A percentile compares a stretch with the other conserved stretches of the same genome.
Conservation (phyloP, 2,888 invertebrate genomes). For the Agapostemon virescens region DNA sequence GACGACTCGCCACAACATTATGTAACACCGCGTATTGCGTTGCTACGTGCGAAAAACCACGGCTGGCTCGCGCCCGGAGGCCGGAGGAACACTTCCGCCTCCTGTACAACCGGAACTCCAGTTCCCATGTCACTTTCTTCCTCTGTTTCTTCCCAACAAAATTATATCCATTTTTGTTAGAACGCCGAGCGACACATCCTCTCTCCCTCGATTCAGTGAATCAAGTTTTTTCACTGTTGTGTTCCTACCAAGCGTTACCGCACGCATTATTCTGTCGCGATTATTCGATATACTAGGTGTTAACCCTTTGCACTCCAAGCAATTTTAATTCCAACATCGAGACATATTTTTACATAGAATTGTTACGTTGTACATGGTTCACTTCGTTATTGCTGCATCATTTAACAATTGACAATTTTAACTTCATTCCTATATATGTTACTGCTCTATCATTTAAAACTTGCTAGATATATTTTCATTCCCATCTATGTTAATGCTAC, state of each 20-base stretch:
- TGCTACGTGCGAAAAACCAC: constrained; percentile 48
- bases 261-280: no score
- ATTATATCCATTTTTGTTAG: constrained; percentile 14
- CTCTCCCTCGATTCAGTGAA: neutral
- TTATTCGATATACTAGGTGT: neutral
- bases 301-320: no score
- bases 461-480: no score
- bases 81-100: constrained; percentile 29
- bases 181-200: neutral
- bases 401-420: no score
- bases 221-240: neutral
- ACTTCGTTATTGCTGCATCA: no score
- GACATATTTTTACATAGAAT: no score
- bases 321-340: no score
- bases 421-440: no score
- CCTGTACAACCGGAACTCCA: constrained; percentile 12
- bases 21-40: constrained; percentile 45
- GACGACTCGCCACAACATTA: constrained; percentile 56
- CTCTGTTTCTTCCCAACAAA: neutral
- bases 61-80: constrained; percentile 16
- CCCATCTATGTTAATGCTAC: no score
- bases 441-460: no score
- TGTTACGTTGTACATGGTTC: no score
- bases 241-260: neutral
- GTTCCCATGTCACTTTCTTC: neutral